Base-by-base conservation (phyloP, 2,113 vertebrate genomes). In the Crotalus horridus region DNA sequence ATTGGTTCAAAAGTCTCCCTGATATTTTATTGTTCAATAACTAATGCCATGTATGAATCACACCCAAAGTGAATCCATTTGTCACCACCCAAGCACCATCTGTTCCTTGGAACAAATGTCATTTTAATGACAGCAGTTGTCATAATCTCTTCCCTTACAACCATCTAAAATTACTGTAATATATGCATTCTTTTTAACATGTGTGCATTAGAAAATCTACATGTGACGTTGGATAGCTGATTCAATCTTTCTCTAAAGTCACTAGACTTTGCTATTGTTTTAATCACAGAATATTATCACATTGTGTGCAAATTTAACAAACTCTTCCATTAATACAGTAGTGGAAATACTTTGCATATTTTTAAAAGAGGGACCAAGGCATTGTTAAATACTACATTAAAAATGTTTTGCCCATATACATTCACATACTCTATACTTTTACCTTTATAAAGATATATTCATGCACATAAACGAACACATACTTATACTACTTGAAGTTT, bases 121-220 rank as follows among this genome's bases (percentile, higher is more conserved):
- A 92, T 21, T 93, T 97, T 95, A 93, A 94, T 91, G 92, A 94
- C 89, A 90, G 94, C 95, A 96, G 92, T 96, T 96, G 95, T 92
- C 95, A 1, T 0, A 56, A 0, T 87, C 93, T 90, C 56, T 89
- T 87, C 56, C n/a, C 87, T 6, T 88, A 86, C 89, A 4, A 53
- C 93, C 89, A 59, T 88, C 88, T 39, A 90, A 26, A 87, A 90
- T 89, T 8, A 94, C 94, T 91, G 55, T 69, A 88, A 88, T 88
- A 20, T 0, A 64, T 86, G 6, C 95, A 92, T 95, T 96, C 94
- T 95, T 51, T 91, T 58, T 91, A 61, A 29, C 93, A 94, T 0
- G 54, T 69, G 94, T 90, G 91, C 89, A 54, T 46, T 81, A 81
- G 93, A 95, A 96, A 93, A 89, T 92, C 96, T 89, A 96, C 56